Base-by-base conservation (phyloP, 64 coral and sea anemone species). In the Hydrozoanthus tunicans region DNA sequence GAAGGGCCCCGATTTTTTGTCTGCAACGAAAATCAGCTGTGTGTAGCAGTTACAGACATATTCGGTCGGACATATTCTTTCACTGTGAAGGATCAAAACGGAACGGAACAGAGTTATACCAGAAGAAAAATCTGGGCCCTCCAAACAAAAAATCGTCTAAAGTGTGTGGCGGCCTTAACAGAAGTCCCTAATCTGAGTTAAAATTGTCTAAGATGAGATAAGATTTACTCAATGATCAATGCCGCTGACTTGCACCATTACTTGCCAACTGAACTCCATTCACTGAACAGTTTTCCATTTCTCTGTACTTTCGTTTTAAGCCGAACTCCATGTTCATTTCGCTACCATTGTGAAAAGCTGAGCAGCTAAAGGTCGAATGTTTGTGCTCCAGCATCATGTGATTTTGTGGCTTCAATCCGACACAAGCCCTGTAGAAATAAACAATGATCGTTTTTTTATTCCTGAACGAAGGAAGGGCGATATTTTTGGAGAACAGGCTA, bases 341-440 rank as follows among this genome's bases (percentile, higher is more conserved):
- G 24, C 74, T 59, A 32, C 66, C 84, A 88, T 20, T 73, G 10
- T 59, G 23, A 58, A 74, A n/a, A 25, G 20, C 9, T 20, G 84
- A 73, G 10, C 70, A 73, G 12, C 32, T 51, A 6, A 51, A 73
- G 84, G 73, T 91, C 6, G 93, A 80, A 43, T 83, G 92, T 60
- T 96, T 96, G 78, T 96, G 92, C 59, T 96, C 95, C 64, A 96
- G 24, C 52, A 71, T 65, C 95, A 96, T 96, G 23, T 96, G 95
- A 58, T 96, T 96, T 90, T 96, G 95, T n/a, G 95, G 95, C 60
- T 96, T 96, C 25, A 96, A 80, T 14, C 95, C 95, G 56, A 96
- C 82, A 25, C 95, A 96, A 15, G 95, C 95, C 76, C 95, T 96
- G 90, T 26, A 20, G 27, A 89, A 59, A 61, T 5, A 54, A 73